Conservation (phyloP, 2,888 invertebrate genomes). For the Spilarctia lutea region DNA sequence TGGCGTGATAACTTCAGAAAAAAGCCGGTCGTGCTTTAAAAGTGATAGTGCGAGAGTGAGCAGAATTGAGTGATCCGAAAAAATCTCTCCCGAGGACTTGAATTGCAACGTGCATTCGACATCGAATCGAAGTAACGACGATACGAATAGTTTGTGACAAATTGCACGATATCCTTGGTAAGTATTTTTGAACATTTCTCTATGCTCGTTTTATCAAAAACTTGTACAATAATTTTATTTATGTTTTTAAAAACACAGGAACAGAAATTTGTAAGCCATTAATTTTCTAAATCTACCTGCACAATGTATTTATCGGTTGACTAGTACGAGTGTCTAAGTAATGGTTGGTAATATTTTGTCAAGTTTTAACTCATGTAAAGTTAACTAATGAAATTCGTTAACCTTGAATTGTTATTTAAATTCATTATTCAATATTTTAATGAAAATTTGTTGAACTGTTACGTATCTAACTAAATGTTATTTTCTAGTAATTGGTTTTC, state of each 20-base stretch:
- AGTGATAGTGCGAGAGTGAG: slow-evolving; percentile 83
- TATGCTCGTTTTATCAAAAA: slow-evolving; percentile 34
- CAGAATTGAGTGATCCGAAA: slow-evolving; percentile 72
- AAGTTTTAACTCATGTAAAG: slow-evolving; percentile 29
- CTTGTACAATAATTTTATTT: slow-evolving; percentile 37
- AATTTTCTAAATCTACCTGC: slow-evolving; percentile 37
- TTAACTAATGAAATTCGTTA: slow-evolving; percentile 33
- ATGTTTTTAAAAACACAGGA: slow-evolving; percentile 22
- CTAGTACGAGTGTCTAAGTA: neutral
- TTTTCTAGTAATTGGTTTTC: slow-evolving; percentile 42
- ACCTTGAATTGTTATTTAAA: slow-evolving; percentile 35
- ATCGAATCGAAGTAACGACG: slow-evolving; percentile 64
- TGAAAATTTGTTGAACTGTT: slow-evolving; percentile 61
- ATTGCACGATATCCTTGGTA: slow-evolving; percentile 75
- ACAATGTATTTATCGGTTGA: slow-evolving; percentile 19
- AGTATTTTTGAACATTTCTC: slow-evolving; percentile 56
- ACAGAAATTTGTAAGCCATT: slow-evolving; percentile 25
- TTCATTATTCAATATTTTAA: slow-evolving; percentile 40
- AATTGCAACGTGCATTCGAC: slow-evolving; percentile 58
- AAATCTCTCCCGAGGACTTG: slow-evolving; percentile 63
- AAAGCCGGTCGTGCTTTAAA: slow-evolving; percentile 73
- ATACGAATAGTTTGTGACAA: slow-evolving; percentile 58
- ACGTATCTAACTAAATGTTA: slow-evolving; percentile 28
- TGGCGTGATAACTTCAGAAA: slow-evolving; percentile 69
- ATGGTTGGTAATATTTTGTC: slow-evolving; percentile 11